Evolutionary conservation across 2,113 vertebrate genomes (phyloP), one percentile per base, ranked within the genome.

Genomic region (Misgurnus anguillicaudatus): DNA sequence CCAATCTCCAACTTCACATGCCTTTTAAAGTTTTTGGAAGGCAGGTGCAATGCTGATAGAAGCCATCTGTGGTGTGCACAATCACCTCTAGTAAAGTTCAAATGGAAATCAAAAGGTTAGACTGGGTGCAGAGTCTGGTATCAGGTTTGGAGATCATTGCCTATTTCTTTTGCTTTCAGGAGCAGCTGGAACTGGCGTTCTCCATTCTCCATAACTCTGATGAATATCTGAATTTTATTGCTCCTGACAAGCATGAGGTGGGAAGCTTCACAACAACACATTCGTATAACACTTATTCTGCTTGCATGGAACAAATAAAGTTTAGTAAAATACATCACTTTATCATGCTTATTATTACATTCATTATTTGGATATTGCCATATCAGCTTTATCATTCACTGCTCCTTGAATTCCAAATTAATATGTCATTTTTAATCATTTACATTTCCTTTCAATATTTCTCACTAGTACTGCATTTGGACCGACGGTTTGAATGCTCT

Each of bases 171-270:
- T 31, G 24, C 24, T 31, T 90, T 11, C 82, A 99, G 98, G 98
- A 99, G 91, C 92, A 97, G 88, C 93, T 97, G 61, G 98, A 99
- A 87, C 93, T 98, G 82, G 96, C 97, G 71, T 99, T 99, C 92
- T 98, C 98, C 45, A 94, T 99, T 89, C 86, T 99, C 80, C 98
- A 98, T 51, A 97, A 99, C 87, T 98, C 98, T 0, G 98, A 98
- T 72, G 96, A 98, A 87, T 96, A 98, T 62, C 73, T 99, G 88
- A 98, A 99, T 91, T 99, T 99, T 87, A 98, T 99, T 24, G 97
- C 98, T 90, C 97, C 98, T 69, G 96, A 98, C 89, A 99, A 98
- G 86, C 95, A 98, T 21, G 97, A 98, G 95, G 98, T 99, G 93
- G 95, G 92, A 53, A 47, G 0, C 4, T 14, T 64, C 4, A 17